These are phyloP conservation scores for Alexandromys oeconomus DNA, from an alignment of 2,797 vertebrate species.

Conservation along the genomic window DNA sequence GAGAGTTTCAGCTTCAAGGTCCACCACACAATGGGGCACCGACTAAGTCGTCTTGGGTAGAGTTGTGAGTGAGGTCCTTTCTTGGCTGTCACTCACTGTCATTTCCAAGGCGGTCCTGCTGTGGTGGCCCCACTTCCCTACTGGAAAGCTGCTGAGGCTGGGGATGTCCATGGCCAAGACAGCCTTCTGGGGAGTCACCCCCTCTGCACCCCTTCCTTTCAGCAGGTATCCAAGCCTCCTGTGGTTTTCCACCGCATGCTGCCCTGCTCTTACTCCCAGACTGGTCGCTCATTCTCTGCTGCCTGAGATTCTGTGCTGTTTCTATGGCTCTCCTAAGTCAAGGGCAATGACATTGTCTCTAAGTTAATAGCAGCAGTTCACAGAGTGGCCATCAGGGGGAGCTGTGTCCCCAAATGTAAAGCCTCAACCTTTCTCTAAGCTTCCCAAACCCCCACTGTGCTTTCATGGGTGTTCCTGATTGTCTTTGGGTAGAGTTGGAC, in stretches of 20 bases:
- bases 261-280: background rate
- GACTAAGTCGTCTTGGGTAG: no score
- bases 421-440: background rate
- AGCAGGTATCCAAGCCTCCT: background rate
- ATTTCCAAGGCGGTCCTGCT: background rate
- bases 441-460: fast-evolving
- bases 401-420: background rate
- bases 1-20: background rate
- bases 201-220: background rate
- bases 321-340: background rate
- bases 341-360: background rate
- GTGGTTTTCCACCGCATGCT: background rate
- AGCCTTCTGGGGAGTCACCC: background rate
- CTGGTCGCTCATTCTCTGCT: background rate
- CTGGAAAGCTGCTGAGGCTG: no score
- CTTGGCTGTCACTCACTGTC: background rate
- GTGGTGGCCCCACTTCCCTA: background rate
- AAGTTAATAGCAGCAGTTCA: background rate
- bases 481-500: background rate
- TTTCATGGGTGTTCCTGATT: background rate
- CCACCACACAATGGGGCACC: no score
- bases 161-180: no score
- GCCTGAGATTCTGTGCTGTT: background rate
- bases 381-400: background rate
- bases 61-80: background rate